Evolutionary conservation across 2,888 invertebrate species (phyloP), one percentile per base, ranked within the genome.

Genomic region (Drosophila subsilvestris): DNA sequence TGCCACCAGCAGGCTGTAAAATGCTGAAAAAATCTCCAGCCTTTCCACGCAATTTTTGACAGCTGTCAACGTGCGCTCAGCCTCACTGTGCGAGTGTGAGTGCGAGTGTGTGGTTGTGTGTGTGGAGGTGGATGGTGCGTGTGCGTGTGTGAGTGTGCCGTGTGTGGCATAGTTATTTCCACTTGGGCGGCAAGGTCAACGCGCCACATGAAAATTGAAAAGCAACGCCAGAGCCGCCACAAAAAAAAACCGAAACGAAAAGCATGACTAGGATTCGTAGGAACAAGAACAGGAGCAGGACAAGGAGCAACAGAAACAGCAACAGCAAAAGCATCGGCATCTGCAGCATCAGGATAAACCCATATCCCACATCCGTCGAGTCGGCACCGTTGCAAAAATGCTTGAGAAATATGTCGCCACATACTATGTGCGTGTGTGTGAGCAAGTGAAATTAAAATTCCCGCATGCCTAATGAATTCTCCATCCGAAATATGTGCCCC

Each of bases 331-430:
- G 57, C 74, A 56, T 20, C 53, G 62, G 56, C 66, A 62, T 37
- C 47, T 37, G 53, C 32, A 58, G 58, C 44, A 61, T 20, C 50
- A 80, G 62, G 59, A 76, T 63, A 77, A 67, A 59, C 47, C 78
- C 74, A 80, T 84, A 77, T 73, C 80, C 72, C 62, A 75, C 72
- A 29, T 29, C 29, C 48, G 42, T 17, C 37, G 62, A 69, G 65
- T 62, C 58, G 62, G 62, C 68, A 56, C 62, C 49, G 55, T 70
- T 62, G 74, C 76, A 72, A 84, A 88, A 88, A 84, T 84, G 83
- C 88, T 84, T 84, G 83, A 84, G 83, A 84, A 83, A 84, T 88
- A 80, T 86, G 88, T 84, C 80, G 88, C 80, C 83, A 88, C 83
- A 88, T 88, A 37, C 37, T 37, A 84, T 84, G 83, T 84, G 88